Evolutionary conservation across 1,140 invertebrate species (phyloP).

Genomic region (Brachionus rubens): DNA sequence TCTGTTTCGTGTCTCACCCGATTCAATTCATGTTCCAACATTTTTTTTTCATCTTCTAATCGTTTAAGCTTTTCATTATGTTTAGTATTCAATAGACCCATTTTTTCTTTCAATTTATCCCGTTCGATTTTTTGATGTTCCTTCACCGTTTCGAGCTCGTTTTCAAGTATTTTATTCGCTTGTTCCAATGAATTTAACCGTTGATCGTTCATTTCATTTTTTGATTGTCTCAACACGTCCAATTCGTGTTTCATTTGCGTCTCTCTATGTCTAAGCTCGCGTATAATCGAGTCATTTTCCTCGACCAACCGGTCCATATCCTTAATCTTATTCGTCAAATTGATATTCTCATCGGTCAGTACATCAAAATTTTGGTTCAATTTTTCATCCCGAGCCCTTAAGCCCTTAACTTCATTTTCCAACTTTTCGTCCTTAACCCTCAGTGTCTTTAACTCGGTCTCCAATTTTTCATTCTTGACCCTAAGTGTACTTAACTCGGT

Average conservation of each 20-base stretch:
- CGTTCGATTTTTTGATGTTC: not conserved
- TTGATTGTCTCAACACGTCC: not conserved
- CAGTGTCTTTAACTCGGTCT: too few species aligned
- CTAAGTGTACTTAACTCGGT: too few species aligned
- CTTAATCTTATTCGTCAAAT: slow-evolving; percentile 29
- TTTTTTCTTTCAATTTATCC: slow-evolving; percentile 36
- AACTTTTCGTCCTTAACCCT: too few species aligned
- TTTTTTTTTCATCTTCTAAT: slow-evolving; percentile 4
- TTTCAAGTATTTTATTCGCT: slow-evolving; percentile 29
- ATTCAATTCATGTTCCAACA: not conserved
- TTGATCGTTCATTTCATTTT: not conserved
- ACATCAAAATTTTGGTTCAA: not conserved
- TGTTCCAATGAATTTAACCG: slow-evolving; percentile 17
- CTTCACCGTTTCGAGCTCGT: not conserved
- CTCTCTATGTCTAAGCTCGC: not conserved
- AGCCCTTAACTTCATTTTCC: too few species aligned
- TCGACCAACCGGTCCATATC: slow-evolving; percentile 22
- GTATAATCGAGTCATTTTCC: not conserved
- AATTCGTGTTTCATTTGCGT: not conserved
- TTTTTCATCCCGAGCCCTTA: too few species aligned
- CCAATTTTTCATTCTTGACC: too few species aligned
- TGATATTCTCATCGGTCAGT: slow-evolving; percentile 11
- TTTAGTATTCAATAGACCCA: not conserved
- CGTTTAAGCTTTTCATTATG: slow-evolving; percentile 5
- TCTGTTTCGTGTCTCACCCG: not conserved